Base-by-base conservation (phyloP, 2,797 vertebrate species). In the Mormyrus proboscirostris region DNA sequence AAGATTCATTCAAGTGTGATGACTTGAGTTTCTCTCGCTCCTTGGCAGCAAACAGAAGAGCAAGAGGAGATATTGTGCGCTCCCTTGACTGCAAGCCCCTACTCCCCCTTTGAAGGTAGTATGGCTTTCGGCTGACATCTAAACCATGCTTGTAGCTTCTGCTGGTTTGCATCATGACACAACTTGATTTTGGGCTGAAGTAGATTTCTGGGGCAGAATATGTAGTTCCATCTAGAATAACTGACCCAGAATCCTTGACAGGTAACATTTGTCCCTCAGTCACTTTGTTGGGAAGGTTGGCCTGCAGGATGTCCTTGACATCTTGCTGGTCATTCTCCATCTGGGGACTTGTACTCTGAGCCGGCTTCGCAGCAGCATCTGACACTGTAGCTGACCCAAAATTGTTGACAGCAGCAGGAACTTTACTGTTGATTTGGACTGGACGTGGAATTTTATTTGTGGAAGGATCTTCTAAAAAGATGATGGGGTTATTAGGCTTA, bases 21-120 rank as follows among this genome's bases (percentile, higher is more conserved):
- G 76, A 44, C 49, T 44, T 83, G 19, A 44, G 84, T 50, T 41
- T 53, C 7, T 57, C 41, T 57, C 89, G 59, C 57, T 86, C 51
- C 33, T 86, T 89, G 33, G 89, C 89, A 38, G 89, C 89, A 25
- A 65, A 47, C 59, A 89, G 57, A 14, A 89, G 82, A n/a, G 22
- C 57, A 55, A 89, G 19, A 16, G 89, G 89, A 12, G 89, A 89
- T 3, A 22, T 51, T 2, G 82, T 33, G 3, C 44, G 1, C 0
- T 89, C 82, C 25, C 50, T 89, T 69, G 53, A 57, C 85, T 50
- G 53, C 3, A 22, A 55, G n/a, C 25, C 19, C 33, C 51, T 33
- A 41, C 50, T 41, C 59, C 53, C 85, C 25, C 33, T 59, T 29
- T 76, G 41, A 51, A 51, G 44, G 47, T 73, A 33, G 62, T 55